phyloP scores from a whole-genome alignment of 2,888 invertebrate species.

The Notodonta ziczac region DNA sequence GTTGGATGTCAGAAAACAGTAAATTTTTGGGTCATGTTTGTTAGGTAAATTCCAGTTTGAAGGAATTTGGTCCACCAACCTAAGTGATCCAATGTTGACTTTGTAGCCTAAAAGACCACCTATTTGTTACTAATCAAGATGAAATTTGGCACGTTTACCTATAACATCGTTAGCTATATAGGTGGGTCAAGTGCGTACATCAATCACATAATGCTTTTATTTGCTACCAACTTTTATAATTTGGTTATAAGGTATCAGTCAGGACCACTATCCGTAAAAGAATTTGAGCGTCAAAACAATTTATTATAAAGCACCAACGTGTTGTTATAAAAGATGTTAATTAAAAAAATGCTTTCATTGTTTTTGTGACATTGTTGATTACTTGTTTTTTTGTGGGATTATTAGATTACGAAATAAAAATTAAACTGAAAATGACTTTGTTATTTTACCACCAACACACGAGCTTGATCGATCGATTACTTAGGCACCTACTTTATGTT shows the following conservation, averaged over 20 bases:
- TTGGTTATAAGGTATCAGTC: neutral
- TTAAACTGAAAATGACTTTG: conserved; percentile 39
- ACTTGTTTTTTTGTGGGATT: conserved; percentile 66
- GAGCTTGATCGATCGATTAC: conserved; percentile 4
- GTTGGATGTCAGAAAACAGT: no score
- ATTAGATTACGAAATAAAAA: conserved; percentile 70
- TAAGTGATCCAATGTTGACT: conserved; percentile 23
- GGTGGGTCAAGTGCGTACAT: no score
- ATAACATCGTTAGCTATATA: neutral
- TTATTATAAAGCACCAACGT: neutral
- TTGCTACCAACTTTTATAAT: neutral
- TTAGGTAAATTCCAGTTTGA: no score
- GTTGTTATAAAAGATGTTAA: conserved; percentile 12
- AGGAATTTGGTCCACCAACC: no score
- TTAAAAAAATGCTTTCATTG: conserved; percentile 46
- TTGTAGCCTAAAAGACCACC: conserved; percentile 54
- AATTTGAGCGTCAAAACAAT: neutral
- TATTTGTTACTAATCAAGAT: no score
- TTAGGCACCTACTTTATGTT: no score
- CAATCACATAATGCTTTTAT: neutral
- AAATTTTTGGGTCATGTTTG: no score
- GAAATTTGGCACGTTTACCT: neutral
- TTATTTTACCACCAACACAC: conserved; percentile 3
- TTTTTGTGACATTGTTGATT: conserved; percentile 59
- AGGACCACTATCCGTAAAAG: neutral